Evolutionary conservation across 2,113 vertebrate species (phyloP).

Genomic region (Austrofundulus limnaeus): DNA sequence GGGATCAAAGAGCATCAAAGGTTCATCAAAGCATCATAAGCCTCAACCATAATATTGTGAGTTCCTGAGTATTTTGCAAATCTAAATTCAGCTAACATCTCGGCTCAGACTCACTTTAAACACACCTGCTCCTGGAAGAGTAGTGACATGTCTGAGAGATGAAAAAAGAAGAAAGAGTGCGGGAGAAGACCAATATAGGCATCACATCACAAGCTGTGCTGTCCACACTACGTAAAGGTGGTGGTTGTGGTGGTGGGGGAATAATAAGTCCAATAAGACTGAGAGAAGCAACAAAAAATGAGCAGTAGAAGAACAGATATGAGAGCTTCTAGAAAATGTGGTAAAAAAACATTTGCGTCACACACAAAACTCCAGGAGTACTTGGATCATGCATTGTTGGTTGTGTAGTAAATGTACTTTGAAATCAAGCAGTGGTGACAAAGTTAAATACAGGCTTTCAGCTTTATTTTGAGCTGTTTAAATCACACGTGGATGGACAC

Average conservation of each 20-base stretch:
- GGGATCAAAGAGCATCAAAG: slow-evolving; percentile 13
- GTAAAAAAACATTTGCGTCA: slow-evolving; percentile 19
- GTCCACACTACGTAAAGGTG: slow-evolving; percentile 60
- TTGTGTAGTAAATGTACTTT: slow-evolving; percentile 28
- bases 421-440: slow-evolving; percentile 26
- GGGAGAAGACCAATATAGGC: slow-evolving; percentile 64
- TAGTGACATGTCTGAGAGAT: slow-evolving; percentile 45
- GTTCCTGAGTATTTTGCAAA: slow-evolving; percentile 27
- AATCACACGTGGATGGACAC: slow-evolving; percentile 42
- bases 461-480: slow-evolving; percentile 45
- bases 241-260: too few species aligned
- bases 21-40: slow-evolving; percentile 36
- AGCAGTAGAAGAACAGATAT: slow-evolving; percentile 55
- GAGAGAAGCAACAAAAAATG: slow-evolving; percentile 29
- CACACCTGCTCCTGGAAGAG: slow-evolving; percentile 57
- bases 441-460: slow-evolving; percentile 53
- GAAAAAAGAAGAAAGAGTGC: slow-evolving; percentile 16
- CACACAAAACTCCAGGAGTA: slow-evolving; percentile 7
- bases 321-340: slow-evolving; percentile 56
- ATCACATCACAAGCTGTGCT: slow-evolving; percentile 68
- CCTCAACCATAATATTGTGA: slow-evolving; percentile 14
- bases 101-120: slow-evolving; percentile 55
- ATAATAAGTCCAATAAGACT: slow-evolving; percentile 24
- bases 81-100: slow-evolving; percentile 39
- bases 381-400: slow-evolving; percentile 33